A percentile compares a stretch with the other conserved stretches of the same genome.
Conservation (phyloP, 2,113 vertebrate species). For the Tragelaphus imberbis region DNA sequence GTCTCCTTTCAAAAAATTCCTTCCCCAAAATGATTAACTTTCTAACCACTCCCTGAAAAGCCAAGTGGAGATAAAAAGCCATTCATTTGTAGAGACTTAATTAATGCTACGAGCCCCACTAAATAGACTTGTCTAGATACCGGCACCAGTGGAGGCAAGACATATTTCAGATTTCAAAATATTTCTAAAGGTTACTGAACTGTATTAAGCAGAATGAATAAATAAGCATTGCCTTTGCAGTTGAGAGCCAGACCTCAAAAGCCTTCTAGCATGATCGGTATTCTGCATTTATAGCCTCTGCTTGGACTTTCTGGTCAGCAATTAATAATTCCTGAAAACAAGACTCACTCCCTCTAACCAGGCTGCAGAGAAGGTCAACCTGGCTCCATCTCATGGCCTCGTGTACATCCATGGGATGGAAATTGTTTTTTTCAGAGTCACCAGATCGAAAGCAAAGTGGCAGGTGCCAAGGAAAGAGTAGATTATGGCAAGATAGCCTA, state of each 20-base stretch:
- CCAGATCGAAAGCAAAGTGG: rapidly evolving
- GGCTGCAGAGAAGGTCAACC: background rate
- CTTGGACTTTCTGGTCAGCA: background rate
- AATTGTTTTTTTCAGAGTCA: background rate
- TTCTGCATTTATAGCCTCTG: background rate
- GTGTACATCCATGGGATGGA: rapidly evolving
- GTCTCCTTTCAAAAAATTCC: background rate
- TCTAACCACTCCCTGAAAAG: background rate
- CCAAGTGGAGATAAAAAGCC: background rate
- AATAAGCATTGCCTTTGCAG: background rate
- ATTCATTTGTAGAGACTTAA: background rate
- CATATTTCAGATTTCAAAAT: background rate
- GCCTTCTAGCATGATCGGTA: rapidly evolving
- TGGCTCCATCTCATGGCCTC: rapidly evolving
- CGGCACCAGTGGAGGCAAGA: background rate
- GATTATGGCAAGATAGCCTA: rapidly evolving
- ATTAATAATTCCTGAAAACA: background rate
- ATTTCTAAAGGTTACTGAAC: constrained; percentile 22
- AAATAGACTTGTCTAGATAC: background rate
- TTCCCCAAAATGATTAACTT: background rate
- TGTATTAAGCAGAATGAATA: background rate
- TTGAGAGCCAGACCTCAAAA: background rate
- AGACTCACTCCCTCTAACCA: background rate
- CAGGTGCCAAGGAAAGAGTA: rapidly evolving
- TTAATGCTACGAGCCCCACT: background rate